Percentiles rank a stretch among this genome's conserved stretches.
Evolutionary conservation across 2,888 invertebrate genomes (phyloP).

Genomic region (Agrochola lota): DNA sequence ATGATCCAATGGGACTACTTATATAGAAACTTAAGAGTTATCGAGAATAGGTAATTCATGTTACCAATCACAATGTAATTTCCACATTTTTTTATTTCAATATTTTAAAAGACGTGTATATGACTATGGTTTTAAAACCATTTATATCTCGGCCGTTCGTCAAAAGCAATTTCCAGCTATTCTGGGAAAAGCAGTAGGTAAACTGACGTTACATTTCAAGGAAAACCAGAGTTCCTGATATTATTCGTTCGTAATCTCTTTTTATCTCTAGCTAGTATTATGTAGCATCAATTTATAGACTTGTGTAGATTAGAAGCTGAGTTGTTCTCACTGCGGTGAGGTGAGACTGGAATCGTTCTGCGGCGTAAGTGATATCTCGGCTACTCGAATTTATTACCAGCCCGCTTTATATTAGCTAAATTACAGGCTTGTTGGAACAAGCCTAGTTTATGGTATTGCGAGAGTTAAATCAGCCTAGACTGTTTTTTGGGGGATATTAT

Average conservation of each 20-base stretch:
- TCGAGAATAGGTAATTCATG: constrained; percentile 28
- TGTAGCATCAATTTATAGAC: constrained; percentile 33
- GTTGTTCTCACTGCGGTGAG: constrained; percentile 29
- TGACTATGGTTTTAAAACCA: not conserved
- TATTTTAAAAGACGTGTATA: not conserved
- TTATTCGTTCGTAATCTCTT: constrained; percentile 9
- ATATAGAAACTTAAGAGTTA: constrained; percentile 57
- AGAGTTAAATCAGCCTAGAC: constrained; percentile 47
- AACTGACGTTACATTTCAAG: constrained; percentile 3
- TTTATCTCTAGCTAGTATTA: constrained; percentile 22
- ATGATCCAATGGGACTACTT: constrained; percentile 68
- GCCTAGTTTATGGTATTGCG: constrained; percentile 48
- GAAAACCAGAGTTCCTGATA: constrained; percentile 18
- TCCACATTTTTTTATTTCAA: not conserved
- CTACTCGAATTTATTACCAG: constrained; percentile 44
- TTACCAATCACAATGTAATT: not conserved
- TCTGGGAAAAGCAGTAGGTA: constrained; percentile 10
- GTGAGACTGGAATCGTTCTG: constrained; percentile 52
- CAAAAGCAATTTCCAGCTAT: constrained; percentile 6
- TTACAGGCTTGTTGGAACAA: constrained; percentile 45
- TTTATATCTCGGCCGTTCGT: not conserved
- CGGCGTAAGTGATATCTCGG: constrained; percentile 44
- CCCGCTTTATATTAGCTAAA: constrained; percentile 45
- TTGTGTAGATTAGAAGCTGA: constrained; percentile 47
- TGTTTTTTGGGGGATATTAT: constrained; percentile 54